Conservation (phyloP, 2,888 invertebrate genomes). For the Drosophila setosimentum region DNA sequence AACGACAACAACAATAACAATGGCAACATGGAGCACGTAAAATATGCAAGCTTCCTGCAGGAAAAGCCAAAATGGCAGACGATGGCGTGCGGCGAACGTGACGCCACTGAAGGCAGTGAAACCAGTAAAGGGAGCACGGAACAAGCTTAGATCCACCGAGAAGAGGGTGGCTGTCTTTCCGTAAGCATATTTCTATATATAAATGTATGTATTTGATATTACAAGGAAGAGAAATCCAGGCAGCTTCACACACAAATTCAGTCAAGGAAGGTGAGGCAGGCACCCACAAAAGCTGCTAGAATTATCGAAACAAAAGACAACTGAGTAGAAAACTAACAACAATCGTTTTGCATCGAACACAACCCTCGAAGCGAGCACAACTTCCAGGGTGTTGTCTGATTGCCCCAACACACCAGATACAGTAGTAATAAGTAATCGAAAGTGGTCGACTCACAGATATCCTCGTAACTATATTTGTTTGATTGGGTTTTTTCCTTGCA, state of each 20-base stretch:
- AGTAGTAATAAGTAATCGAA: neutral
- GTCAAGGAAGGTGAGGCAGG: conserved; percentile 21
- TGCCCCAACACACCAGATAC: conserved; percentile 18
- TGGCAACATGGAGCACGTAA: conserved; percentile 55
- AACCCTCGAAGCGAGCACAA: conserved; percentile 50
- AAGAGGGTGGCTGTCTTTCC: conserved; percentile 35
- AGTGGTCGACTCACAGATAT: neutral
- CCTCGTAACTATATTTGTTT: neutral
- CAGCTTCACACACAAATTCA: conserved; percentile 3
- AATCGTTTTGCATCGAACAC: conserved; percentile 21
- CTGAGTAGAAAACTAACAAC: conserved; percentile 14
- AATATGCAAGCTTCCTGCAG: conserved; percentile 78
- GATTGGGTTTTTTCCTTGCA: neutral
- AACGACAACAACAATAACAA: conserved; percentile 15
- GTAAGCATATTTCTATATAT: conserved; percentile 4
- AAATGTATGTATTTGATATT: conserved; percentile 10
- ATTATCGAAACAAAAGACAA: conserved; percentile 28
- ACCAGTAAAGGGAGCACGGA: conserved; percentile 31
- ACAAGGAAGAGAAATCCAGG: conserved; percentile 6
- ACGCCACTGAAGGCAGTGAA: conserved; percentile 56
- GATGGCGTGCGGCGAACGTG: conserved; percentile 51
- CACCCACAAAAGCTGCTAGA: conserved; percentile 8
- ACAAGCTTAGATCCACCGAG: conserved; percentile 19
- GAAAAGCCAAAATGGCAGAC: conserved; percentile 74
- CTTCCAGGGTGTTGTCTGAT: conserved; percentile 62